Percentiles rank a stretch among this genome's conserved stretches.
These are phyloP conservation scores for Conopomorpha cramerella DNA, from an alignment of 1,140 invertebrate species.

Conservation along the genomic window DNA sequence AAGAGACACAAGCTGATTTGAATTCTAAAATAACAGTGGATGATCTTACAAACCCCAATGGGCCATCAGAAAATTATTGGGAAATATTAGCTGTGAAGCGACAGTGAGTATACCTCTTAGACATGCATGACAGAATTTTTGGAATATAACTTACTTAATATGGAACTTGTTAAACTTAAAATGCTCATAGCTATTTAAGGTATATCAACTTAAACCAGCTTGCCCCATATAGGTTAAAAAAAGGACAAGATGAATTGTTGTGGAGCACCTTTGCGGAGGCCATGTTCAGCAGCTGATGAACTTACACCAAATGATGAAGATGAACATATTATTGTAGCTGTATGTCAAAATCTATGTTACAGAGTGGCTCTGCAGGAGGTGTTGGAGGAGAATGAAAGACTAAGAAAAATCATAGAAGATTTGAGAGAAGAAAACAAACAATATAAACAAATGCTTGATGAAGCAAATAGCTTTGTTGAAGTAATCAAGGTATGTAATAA, in stretches of 20 bases:
- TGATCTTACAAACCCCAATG: constrained; percentile 66
- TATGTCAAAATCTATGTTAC: too few relatives aligned
- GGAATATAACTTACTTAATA: too few relatives aligned
- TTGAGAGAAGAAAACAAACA: constrained; percentile 68
- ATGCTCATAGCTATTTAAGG: too few relatives aligned
- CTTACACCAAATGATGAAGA: too few relatives aligned
- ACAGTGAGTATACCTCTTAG: constrained; percentile 50
- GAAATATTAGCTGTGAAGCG: constrained; percentile 68
- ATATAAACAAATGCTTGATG: constrained; percentile 69
- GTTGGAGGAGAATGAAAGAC: constrained; percentile 66
- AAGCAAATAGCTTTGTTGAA: constrained; percentile 68
- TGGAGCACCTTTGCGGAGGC: too few relatives aligned
- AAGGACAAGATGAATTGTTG: too few relatives aligned
- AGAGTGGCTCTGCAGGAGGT: constrained; percentile 65
- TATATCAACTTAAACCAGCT: too few relatives aligned
- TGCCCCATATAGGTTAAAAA: too few relatives aligned
- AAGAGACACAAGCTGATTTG: constrained; percentile 61
- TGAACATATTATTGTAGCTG: too few relatives aligned
- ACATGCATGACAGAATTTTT: too few relatives aligned
- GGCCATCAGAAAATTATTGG: constrained; percentile 72
- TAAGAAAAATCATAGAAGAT: constrained; percentile 56
- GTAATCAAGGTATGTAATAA: constrained; percentile 64
- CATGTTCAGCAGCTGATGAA: too few relatives aligned
- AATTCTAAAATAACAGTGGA: constrained; percentile 58
- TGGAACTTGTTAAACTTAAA: too few relatives aligned